These are phyloP conservation scores for Callopanchax toddi DNA, from an alignment of 2,113 vertebrate species.

Conservation along the genomic window DNA sequence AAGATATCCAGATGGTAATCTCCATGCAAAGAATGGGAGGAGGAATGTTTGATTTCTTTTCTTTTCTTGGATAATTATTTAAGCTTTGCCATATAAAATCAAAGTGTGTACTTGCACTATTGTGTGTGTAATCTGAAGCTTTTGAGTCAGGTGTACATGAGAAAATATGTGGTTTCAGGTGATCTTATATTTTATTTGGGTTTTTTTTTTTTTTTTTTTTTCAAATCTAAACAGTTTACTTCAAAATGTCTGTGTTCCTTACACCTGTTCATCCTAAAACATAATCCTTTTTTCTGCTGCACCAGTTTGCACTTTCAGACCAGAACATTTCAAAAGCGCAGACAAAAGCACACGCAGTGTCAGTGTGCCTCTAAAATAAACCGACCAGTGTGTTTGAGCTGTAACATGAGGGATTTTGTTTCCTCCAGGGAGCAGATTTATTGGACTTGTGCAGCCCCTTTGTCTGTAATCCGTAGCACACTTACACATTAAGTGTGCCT, in stretches of 20 bases:
- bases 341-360: not conserved
- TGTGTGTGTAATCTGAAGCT: not conserved
- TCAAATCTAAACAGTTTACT: not conserved
- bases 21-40: constrained; percentile 37
- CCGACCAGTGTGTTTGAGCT: constrained; percentile 38
- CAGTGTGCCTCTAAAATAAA: constrained; percentile 19
- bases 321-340: not conserved
- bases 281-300: constrained; percentile 11
- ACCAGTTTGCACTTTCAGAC: not conserved
- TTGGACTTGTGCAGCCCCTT: constrained; percentile 44
- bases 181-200: not conserved
- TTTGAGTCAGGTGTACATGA: constrained; percentile 11
- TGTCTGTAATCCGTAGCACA: constrained; percentile 49
- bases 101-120: not conserved
- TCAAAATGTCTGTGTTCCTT: constrained; percentile 16
- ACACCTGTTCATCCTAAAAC: constrained; percentile 14
- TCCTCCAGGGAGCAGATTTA: constrained; percentile 51
- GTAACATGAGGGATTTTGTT: constrained; percentile 27
- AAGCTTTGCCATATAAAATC: not conserved
- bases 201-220: constrained; percentile 3
- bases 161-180: no score
- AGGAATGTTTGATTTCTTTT: constrained; percentile 6
- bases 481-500: constrained; percentile 48
- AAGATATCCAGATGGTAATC: constrained; percentile 62
- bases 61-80: constrained; percentile 8